Percentiles rank a stretch among this genome's conserved stretches.
Conservation (phyloP, 2,888 invertebrate species). For the Norana najaformis region DNA sequence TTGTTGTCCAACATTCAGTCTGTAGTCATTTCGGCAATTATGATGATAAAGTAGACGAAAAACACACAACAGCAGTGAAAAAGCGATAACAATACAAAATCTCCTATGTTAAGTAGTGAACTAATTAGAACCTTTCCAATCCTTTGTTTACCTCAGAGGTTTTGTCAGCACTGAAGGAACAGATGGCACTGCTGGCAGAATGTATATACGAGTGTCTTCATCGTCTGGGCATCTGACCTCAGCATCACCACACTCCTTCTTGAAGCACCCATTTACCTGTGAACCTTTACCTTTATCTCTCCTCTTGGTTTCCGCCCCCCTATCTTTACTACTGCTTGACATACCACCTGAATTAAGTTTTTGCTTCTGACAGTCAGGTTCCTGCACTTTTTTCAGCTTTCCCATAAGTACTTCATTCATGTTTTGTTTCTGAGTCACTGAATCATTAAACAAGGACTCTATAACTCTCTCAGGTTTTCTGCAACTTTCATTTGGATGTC, state of each 20-base stretch:
- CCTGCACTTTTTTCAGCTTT: background rate
- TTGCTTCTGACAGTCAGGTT: background rate
- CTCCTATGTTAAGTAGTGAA: too few species aligned
- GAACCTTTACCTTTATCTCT: background rate
- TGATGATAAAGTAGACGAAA: background rate
- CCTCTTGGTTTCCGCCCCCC: background rate
- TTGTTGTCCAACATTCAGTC: too few species aligned
- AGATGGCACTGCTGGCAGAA: background rate
- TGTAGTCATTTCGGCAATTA: background rate
- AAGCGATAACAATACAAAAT: background rate
- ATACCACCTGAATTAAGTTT: background rate
- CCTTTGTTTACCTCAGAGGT: background rate
- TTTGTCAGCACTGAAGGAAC: background rate
- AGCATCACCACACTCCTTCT: background rate
- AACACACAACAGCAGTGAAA: background rate
- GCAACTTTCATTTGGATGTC: background rate
- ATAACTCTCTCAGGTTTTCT: background rate
- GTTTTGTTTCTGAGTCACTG: background rate
- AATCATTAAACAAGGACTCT: background rate
- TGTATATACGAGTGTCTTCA: background rate
- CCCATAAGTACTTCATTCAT: slow-evolving; percentile 22
- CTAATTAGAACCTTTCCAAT: background rate
- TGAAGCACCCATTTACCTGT: background rate
- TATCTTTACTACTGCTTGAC: background rate
- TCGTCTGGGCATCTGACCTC: background rate